Conservation (phyloP, 2,888 invertebrate genomes). For the Habrosyne pyritoides region DNA sequence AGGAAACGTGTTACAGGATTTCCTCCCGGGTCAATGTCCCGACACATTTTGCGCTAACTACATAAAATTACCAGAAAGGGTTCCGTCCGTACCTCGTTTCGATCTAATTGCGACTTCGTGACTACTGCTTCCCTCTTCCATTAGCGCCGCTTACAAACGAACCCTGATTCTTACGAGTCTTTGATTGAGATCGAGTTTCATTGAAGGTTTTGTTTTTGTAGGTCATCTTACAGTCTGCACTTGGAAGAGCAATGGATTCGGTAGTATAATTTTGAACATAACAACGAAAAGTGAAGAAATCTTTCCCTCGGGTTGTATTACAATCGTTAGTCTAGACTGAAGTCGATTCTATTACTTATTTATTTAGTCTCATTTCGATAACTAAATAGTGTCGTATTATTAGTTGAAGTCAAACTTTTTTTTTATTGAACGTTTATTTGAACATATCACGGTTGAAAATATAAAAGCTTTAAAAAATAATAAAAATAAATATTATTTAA, state of each 20-base stretch:
- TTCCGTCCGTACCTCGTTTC: conserved; percentile 58
- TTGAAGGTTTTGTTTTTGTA: conserved; percentile 23
- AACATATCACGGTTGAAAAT: no score
- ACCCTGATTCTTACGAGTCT: conserved; percentile 23
- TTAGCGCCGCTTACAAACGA: conserved; percentile 54
- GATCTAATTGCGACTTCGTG: conserved; percentile 77
- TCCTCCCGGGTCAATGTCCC: conserved; percentile 46
- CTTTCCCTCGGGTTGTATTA: conserved; percentile 39
- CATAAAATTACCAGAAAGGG: conserved; percentile 74
- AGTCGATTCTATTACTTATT: conserved; percentile 55
- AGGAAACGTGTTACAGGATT: conserved; percentile 1
- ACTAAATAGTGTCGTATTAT: conserved; percentile 28
- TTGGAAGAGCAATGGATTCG: conserved; percentile 28
- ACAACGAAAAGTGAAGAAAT: conserved; percentile 15
- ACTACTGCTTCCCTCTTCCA: conserved; percentile 69
- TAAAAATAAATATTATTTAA: no score
- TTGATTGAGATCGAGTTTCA: conserved; percentile 22
- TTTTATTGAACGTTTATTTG: conserved; percentile 11
- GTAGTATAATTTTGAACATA: conserved; percentile 4
- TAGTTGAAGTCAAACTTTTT: conserved; percentile 21
- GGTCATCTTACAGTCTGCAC: not conserved
- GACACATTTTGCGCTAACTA: conserved; percentile 67
- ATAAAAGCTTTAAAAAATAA: no score
- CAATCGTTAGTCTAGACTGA: conserved; percentile 62
- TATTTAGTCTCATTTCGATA: conserved; percentile 34